A percentile compares a stretch with the other conserved stretches of the same genome.
Evolutionary conservation across 2,113 vertebrate genomes (phyloP).

Genomic region (Hydrolagus affinis): DNA sequence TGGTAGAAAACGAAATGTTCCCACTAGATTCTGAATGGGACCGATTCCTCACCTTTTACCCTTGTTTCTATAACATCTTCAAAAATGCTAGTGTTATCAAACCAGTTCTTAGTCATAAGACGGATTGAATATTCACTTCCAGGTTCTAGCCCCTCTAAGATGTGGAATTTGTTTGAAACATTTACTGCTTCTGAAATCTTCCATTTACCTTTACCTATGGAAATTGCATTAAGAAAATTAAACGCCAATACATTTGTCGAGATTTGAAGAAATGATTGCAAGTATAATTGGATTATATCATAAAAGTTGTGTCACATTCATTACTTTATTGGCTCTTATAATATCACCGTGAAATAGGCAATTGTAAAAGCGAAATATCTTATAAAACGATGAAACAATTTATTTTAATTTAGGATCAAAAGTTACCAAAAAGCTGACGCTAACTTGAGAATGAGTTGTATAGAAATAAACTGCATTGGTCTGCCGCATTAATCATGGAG

Average conservation of each 20-base stretch:
- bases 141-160: constrained; percentile 69
- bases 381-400: not conserved
- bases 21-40: constrained; percentile 33
- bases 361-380: not conserved
- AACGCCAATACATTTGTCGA: constrained; percentile 11
- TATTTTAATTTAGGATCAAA: not conserved
- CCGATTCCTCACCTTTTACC: constrained; percentile 75
- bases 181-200: constrained; percentile 70
- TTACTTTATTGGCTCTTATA: not conserved
- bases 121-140: constrained; percentile 73
- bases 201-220: constrained; percentile 71
- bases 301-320: constrained; percentile 18
- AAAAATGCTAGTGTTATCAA: constrained; percentile 84
- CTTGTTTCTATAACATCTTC: constrained; percentile 79
- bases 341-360: not conserved
- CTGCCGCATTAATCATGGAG: constrained; percentile 24
- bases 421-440: not conserved
- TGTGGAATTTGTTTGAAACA: constrained; percentile 69
- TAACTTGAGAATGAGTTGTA: constrained; percentile 17
- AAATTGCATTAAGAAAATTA: constrained; percentile 53
- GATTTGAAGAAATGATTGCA: constrained; percentile 17
- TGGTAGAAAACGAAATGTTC: not conserved
- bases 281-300: not conserved
- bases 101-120: constrained; percentile 75
- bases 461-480: constrained; percentile 26